Evolutionary conservation across 2,113 vertebrate genomes (phyloP).

Genomic region (Meriones unguiculatus): DNA sequence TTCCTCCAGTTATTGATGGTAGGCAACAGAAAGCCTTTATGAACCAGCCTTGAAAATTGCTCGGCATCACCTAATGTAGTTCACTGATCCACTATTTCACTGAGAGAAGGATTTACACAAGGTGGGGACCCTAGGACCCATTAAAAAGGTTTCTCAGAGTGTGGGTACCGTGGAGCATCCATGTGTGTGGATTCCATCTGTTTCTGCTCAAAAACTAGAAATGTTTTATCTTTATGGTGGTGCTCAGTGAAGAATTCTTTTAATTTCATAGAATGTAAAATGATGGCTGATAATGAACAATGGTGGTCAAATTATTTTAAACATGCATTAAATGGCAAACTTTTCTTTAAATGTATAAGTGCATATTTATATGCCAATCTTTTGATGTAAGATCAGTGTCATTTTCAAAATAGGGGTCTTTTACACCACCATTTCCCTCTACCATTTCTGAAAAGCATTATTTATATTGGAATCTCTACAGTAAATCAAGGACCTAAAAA

Average conservation of each 20-base stretch:
- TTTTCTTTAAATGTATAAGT: constrained; percentile 27
- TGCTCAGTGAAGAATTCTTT: not conserved
- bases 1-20: not conserved
- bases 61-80: not conserved
- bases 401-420: constrained; percentile 27
- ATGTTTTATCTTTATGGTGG: not conserved
- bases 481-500: constrained; percentile 43
- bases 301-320: constrained; percentile 55
- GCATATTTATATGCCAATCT: not conserved
- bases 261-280: constrained; percentile 3
- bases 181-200: not conserved
- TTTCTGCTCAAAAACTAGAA: constrained; percentile 27
- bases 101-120: not conserved
- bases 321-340: not conserved
- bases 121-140: not conserved
- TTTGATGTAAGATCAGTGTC: not conserved
- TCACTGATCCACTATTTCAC: not conserved
- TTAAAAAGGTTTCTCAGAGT: not conserved
- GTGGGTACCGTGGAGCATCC: not conserved
- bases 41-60: not conserved
- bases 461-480: constrained; percentile 55
- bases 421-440: not conserved
- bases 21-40: not conserved
- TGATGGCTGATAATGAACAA: constrained; percentile 9
- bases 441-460: constrained; percentile 16